phyloP scores from a whole-genome alignment of 1,140 invertebrate species.

The Asbolus verrucosus region DNA sequence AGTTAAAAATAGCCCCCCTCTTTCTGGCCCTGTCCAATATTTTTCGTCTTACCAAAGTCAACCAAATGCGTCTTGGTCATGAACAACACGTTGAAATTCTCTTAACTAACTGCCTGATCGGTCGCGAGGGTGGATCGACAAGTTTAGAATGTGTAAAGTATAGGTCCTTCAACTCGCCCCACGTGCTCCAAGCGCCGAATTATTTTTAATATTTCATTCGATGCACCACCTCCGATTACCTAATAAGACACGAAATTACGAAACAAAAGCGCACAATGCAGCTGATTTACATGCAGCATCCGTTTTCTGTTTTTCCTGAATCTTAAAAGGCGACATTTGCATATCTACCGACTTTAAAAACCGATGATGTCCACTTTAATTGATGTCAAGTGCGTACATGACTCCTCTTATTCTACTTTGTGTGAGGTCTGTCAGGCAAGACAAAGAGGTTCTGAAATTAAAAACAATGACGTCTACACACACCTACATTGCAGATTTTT shows the following conservation, averaged over 20 bases:
- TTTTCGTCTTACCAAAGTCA: constrained; percentile 18
- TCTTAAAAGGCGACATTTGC: constrained; percentile 24
- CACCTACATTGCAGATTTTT: too few species aligned
- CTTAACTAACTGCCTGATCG: constrained; percentile 25
- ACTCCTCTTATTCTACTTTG: not conserved
- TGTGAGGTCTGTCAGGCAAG: not conserved
- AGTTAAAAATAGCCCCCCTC: constrained; percentile 36
- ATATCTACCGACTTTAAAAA: constrained; percentile 30
- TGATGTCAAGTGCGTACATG: constrained; percentile 21
- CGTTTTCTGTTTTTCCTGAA: constrained; percentile 34
- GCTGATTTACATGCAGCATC: constrained; percentile 25
- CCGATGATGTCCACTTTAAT: constrained; percentile 34
- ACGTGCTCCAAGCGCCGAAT: not conserved
- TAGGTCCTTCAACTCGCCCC: constrained; percentile 31
- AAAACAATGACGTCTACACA: too few species aligned
- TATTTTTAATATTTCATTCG: constrained; percentile 23
- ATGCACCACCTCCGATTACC: constrained; percentile 25
- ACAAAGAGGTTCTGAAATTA: too few species aligned
- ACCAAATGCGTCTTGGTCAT: constrained; percentile 10
- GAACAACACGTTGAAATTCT: constrained; percentile 22
- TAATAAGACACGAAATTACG: constrained; percentile 34
- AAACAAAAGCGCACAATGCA: constrained; percentile 11
- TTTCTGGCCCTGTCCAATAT: constrained; percentile 36
- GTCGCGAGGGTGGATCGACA: constrained; percentile 21
- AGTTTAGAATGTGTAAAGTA: constrained; percentile 9